phyloP scores from a whole-genome alignment of 2,113 vertebrate species.

The Lepus europaeus region DNA sequence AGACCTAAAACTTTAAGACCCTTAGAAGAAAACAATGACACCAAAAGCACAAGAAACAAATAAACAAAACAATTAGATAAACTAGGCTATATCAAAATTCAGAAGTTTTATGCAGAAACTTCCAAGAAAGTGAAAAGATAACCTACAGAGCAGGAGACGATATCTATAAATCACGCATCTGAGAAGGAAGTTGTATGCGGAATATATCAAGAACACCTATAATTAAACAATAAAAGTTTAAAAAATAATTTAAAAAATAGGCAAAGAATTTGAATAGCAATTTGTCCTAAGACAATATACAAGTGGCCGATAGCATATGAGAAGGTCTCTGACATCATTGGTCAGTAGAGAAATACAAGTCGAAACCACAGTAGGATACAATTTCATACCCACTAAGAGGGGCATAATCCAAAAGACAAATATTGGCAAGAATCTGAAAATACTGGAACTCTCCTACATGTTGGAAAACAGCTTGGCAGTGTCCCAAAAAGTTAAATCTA shows the following conservation, averaged over 20 bases:
- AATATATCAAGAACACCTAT: not conserved
- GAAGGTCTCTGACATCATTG: not conserved
- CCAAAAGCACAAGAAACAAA: not conserved
- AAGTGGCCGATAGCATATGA: not conserved
- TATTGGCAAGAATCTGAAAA: not conserved
- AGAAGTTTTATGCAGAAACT: not conserved
- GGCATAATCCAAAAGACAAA: not conserved
- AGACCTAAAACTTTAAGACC: not conserved
- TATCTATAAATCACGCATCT: not conserved
- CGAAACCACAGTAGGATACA: not conserved
- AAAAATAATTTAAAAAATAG: not conserved
- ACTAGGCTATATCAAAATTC: not conserved
- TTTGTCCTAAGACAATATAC: not conserved
- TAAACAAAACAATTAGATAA: not conserved
- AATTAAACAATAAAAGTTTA: not conserved
- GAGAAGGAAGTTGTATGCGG: not conserved
- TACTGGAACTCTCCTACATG: not conserved
- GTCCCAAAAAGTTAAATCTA: not conserved
- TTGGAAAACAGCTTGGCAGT: not conserved
- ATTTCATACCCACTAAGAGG: not conserved
- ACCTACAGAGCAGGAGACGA: not conserved
- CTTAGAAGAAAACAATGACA: slow-evolving; percentile 24
- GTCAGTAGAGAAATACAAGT: not conserved
- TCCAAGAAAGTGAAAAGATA: slow-evolving; percentile 10
- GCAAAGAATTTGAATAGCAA: not conserved